Evolutionary conservation across 2,888 invertebrate species (phyloP).

Genomic region (Nesidiocoris tenuis): DNA sequence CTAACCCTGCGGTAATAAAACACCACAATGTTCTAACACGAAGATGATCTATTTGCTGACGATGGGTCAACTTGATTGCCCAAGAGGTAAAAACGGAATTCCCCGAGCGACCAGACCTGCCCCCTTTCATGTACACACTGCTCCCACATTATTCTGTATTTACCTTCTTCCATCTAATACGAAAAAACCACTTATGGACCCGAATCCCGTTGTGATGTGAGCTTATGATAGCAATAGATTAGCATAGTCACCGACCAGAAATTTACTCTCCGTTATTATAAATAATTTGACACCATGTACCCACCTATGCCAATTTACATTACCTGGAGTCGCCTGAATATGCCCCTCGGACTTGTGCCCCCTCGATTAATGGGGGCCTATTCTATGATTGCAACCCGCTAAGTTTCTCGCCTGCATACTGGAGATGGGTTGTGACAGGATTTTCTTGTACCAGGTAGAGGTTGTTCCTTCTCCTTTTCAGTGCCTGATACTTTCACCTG

Average conservation of each 20-base stretch:
- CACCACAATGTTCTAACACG: constrained; percentile 15
- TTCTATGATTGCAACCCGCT: too few species aligned
- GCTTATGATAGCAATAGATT: constrained; percentile 16
- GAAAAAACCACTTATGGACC: background rate
- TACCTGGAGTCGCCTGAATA: too few species aligned
- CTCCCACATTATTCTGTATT: constrained; percentile 27
- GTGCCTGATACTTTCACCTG: too few species aligned
- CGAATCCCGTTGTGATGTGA: constrained; percentile 24
- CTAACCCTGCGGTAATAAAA: constrained; percentile 20
- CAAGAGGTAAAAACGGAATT: too few species aligned
- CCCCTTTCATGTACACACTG: constrained; percentile 31
- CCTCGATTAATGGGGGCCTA: too few species aligned
- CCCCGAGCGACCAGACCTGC: constrained; percentile 3
- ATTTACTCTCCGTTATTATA: background rate
- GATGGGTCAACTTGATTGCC: constrained; percentile 1
- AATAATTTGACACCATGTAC: too few species aligned
- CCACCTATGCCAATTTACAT: too few species aligned
- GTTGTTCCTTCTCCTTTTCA: too few species aligned
- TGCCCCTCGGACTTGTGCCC: too few species aligned
- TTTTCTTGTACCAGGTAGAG: too few species aligned
- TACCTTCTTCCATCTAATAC: constrained; percentile 9
- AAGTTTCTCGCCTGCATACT: too few species aligned
- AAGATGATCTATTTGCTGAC: constrained; percentile 27
- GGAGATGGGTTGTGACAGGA: too few species aligned
- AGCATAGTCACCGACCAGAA: background rate